A percentile compares a stretch with the other conserved stretches of the same genome.
Conservation (phyloP, 2,797 vertebrate species). For the Hybognathus amarus region DNA sequence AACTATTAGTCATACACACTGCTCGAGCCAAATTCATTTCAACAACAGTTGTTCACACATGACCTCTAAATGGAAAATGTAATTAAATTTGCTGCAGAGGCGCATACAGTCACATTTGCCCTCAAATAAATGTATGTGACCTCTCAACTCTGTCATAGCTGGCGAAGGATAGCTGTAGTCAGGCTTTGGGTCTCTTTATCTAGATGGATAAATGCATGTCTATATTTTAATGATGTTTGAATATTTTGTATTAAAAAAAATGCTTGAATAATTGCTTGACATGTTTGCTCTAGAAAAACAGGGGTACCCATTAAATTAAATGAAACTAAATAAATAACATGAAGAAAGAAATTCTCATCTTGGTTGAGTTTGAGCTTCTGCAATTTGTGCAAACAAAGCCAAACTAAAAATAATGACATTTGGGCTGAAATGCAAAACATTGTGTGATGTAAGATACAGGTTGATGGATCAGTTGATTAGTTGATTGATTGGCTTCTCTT, state of each 20-base stretch:
- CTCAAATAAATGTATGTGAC: constrained; percentile 6
- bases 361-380: background rate
- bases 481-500: constrained; percentile 20
- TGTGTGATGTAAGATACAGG: background rate
- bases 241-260: background rate
- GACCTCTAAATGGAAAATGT: constrained; percentile 20
- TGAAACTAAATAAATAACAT: background rate
- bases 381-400: background rate
- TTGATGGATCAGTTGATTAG: constrained; percentile 10
- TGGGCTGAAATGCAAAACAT: background rate
- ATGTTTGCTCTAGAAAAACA: background rate
- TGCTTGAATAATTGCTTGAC: background rate
- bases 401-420: background rate
- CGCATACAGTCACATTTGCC: background rate
- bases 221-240: background rate
- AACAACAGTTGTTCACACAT: background rate
- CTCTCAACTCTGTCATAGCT: background rate
- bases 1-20: background rate
- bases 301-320: background rate
- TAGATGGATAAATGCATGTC: background rate
- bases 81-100: background rate
- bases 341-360: background rate
- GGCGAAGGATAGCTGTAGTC: background rate
- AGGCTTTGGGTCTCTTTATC: background rate
- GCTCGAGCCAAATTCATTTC: background rate